Evolutionary conservation across 2,113 vertebrate genomes (phyloP).

Genomic region (Parus major): DNA sequence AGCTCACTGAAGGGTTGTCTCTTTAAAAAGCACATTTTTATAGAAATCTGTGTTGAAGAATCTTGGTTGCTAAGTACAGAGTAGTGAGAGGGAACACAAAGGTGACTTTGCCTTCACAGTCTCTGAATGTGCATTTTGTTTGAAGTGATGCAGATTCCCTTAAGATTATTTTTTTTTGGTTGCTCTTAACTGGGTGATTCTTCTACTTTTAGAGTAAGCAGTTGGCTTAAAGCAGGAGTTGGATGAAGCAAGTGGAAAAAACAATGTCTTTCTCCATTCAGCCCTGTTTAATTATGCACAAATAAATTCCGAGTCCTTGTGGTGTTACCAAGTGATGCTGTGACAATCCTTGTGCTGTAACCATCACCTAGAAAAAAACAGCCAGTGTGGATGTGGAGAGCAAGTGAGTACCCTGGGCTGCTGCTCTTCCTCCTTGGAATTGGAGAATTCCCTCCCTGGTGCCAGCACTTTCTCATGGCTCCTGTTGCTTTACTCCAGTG

Average conservation of each 20-base stretch:
- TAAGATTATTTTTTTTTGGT: not conserved
- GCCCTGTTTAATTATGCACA: not conserved
- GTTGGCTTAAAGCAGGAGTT: conserved; percentile 19
- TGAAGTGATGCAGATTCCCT: not conserved
- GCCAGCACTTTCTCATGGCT: not conserved
- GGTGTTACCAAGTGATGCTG: conserved; percentile 5
- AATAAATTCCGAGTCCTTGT: conserved; percentile 17
- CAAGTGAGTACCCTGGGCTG: not conserved
- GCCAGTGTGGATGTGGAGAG: not conserved
- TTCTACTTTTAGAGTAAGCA: conserved; percentile 1
- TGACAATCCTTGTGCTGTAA: conserved; percentile 19
- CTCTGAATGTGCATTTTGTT: not conserved
- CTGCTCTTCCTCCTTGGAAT: not conserved
- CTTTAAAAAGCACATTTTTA: not conserved
- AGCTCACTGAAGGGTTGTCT: not conserved
- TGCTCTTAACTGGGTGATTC: not conserved
- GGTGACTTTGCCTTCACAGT: not conserved
- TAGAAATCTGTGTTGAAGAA: not conserved
- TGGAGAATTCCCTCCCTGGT: not conserved
- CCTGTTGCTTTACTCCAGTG: not conserved
- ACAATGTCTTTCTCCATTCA: conserved; percentile 17
- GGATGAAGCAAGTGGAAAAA: conserved; percentile 49
- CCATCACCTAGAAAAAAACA: not conserved
- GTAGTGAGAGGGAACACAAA: not conserved
- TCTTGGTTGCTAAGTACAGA: not conserved